A percentile compares a stretch with the other conserved stretches of the same genome.
phyloP scores from a whole-genome alignment of 2,888 invertebrate genomes.

The Rhagonycha lutea region DNA sequence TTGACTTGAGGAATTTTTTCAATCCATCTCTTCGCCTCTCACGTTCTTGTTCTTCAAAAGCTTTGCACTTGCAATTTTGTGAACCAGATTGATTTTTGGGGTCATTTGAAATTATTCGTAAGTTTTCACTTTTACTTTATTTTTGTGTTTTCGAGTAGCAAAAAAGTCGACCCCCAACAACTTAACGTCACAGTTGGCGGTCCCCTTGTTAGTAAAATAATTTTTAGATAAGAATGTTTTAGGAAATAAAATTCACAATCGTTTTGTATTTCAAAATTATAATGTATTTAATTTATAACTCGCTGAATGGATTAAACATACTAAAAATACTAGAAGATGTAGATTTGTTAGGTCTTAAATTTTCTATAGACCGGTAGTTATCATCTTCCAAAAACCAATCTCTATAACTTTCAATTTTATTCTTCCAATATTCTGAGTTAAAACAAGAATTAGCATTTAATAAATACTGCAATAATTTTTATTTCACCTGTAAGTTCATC shows the following conservation, averaged over 20 bases:
- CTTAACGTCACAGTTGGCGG: too few relatives aligned
- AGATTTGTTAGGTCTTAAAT: neutral
- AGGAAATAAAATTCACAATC: neutral
- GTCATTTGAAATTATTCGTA: too few relatives aligned
- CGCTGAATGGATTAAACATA: neutral
- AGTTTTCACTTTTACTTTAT: too few relatives aligned
- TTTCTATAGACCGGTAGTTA: neutral
- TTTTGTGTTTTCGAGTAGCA: too few relatives aligned
- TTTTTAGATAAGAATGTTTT: too few relatives aligned
- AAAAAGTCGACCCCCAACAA: too few relatives aligned
- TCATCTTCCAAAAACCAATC: slow-evolving; percentile 1
- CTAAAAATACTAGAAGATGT: neutral
- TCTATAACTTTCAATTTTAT: neutral
- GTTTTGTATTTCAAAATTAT: neutral
- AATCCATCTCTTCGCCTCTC: too few relatives aligned
- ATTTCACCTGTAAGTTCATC: neutral
- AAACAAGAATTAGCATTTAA: neutral
- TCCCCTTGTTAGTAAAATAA: too few relatives aligned
- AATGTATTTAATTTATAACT: neutral
- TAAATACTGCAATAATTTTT: neutral
- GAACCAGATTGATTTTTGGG: too few relatives aligned
- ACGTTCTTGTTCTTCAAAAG: too few relatives aligned
- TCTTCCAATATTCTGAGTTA: neutral
- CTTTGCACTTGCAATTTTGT: too few relatives aligned
- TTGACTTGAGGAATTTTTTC: too few relatives aligned